Evolutionary conservation across 2,113 vertebrate genomes (phyloP), one percentile per base, ranked within the genome.

Genomic region (Sarotherodon lohbergeri): DNA sequence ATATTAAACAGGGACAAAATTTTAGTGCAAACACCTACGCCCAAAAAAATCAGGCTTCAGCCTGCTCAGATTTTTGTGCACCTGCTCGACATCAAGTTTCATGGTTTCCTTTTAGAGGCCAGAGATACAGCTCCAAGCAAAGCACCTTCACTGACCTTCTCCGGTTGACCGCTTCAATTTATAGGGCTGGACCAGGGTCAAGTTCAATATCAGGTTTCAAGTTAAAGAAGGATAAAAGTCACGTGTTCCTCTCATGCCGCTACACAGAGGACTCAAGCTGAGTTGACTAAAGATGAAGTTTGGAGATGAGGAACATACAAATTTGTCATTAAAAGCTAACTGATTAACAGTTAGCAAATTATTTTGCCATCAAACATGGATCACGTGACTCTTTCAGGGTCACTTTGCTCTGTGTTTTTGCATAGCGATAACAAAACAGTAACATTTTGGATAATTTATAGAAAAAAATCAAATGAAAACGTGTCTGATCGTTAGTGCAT

Each of bases 241-340:
- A 41, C 0, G 3, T 24, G 11, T 41, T 71, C 2, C 36, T 39
- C 17, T 66, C 2, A n/a, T 22, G 61, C 0, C 34, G 3, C 34
- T 22, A 22, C 34, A 13, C 34, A 13, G 19, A 68, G 19, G 6
- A 41, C 63, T 5, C 9, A 4, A 39, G 39, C 39, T 11, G 59
- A 34, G 29, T 19, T 6, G 29, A 61, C 57, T 6, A 19, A 4
- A 61, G 29, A 34, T 34, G 9, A 61, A 10, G 57, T 61, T 61
- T 34, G 29, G 57, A 34, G 57, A 61, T 11, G 57, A 34, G 57
- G 57, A 61, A 34, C 16, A 61, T 34, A 34, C 16, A 5, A 12
- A 32, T 34, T 34, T 61, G 59, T 63, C 16, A 63, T 36, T 63
- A 32, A 16, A 27, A 29, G 13, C 24, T 0, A 59, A 59, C 7